Base-by-base conservation (phyloP, 2,888 invertebrate genomes). In the Callyntrura guangdongensis region DNA sequence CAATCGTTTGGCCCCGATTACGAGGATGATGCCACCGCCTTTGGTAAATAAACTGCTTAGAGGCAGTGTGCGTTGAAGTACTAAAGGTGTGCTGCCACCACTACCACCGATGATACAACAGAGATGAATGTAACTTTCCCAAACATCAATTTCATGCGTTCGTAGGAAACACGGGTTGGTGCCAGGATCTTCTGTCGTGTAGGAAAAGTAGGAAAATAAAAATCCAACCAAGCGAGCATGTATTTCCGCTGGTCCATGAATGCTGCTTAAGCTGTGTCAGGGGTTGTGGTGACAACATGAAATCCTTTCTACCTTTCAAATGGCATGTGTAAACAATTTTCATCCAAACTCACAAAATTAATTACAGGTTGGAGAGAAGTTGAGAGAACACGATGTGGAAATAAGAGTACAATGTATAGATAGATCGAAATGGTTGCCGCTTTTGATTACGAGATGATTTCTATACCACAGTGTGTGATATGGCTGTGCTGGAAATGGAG, bases 361-460 rank as follows among this genome's bases (percentile, higher is more conserved):
- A 86, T 86, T 86, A 77, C 79, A 86, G 74, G 79, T 36, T 86
- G 14, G 53, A n/a, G n/a, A n/a, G n/a, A n/a, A n/a, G n/a, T n/a
- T n/a, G 1, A 77, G 25, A 6, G n/a, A 36, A 22, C 25, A 64
- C 53, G 11, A 53, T 53, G n/a, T 11, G 53, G 4, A 59, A n/a
- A n/a, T 17, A 6, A 14, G 47, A 77, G n/a, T n/a, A 45, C n/a
- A 47, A 4, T 6, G 6, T 36, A 36, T 8, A 25, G 27, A 36
- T 36, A 69, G 20, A 0, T n/a, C 17, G 25, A 25, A 11, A 53
- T 53, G 74, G 49, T 36, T 36, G 3, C 36, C 17, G 20, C 72
- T 36, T 36, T 36, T 36, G 36, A 36, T 36, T 36, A 6, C 36
- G 6, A 6, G 2, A 36, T 36, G 3, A 4, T 36, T 36, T 6